Base-by-base conservation (phyloP, 2,113 vertebrate genomes). In the Nerophis ophidion region DNA sequence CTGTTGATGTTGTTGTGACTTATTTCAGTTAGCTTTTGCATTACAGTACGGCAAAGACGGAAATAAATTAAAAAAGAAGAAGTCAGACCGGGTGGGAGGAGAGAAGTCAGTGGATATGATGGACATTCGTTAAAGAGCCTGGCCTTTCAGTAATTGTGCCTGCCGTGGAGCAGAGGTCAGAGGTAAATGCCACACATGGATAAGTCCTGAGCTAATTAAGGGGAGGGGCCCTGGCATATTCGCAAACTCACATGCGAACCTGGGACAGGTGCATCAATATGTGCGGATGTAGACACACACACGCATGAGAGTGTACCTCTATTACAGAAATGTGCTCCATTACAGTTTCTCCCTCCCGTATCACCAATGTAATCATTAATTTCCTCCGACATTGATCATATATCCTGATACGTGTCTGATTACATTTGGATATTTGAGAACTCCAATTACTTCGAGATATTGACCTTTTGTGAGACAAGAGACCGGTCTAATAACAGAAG, bases 61-160 rank as follows among this genome's bases (percentile, higher is more conserved):
- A 63, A 12, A 49, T 48, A 49, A 36, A 44, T 46, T 42, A 58
- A 60, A 64, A 40, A 14, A 54, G n/a, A 54, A 52, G 4, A 48
- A 57, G 14, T 26, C 16, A 35, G 35, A 40, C 54, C n/a, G 38
- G 56, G 56, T 35, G 52, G n/a, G 40, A 63, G 46, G 26, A 66
- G 55, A 67, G 46, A 19, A 56, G 63, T 17, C 61, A 58, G 46
- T 33, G 40, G 59, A 72, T 33, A 58, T 81, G 82, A 86, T 81
- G 81, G 84, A 84, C 78, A 77, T 65, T 63, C 46, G 15, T 76
- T 70, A 61, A 78, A 63, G 77, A 79, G 72, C 57, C 66, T 85
- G 84, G 79, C 83, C 86, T 86, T 86, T 88, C 74, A 71, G 74
- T 88, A 86, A 88, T 88, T 84, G 84, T 74, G 66, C 70, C 65